A percentile compares a stretch with the other conserved stretches of the same genome.
Evolutionary conservation across 2,113 vertebrate species (phyloP).

Genomic region (Drymodes brunneopygia): DNA sequence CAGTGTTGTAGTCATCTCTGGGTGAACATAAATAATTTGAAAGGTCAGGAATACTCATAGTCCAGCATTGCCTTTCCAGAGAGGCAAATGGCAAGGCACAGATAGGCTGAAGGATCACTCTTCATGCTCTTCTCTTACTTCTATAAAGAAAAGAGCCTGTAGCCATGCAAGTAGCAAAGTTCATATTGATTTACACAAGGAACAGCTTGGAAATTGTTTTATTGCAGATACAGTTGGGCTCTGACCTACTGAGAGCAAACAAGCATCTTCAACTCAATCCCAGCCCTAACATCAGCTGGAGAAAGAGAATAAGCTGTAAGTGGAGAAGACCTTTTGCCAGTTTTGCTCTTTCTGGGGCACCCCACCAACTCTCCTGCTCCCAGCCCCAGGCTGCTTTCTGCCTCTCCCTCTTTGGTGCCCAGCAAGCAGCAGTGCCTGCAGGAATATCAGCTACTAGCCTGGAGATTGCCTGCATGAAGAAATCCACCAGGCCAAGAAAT

Average conservation of each 20-base stretch:
- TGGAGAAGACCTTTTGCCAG: background rate
- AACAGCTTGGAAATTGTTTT: background rate
- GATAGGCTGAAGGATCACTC: fast-evolving
- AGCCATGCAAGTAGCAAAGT: background rate
- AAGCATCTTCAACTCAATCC: background rate
- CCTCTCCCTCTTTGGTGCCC: background rate
- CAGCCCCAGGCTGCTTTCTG: background rate
- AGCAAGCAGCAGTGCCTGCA: background rate
- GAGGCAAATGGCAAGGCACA: background rate
- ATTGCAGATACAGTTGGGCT: background rate
- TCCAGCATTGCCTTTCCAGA: background rate
- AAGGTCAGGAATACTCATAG: background rate
- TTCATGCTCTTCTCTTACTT: background rate
- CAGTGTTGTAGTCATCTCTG: background rate
- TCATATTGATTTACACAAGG: background rate
- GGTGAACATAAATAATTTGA: background rate
- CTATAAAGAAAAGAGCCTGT: too few relatives aligned
- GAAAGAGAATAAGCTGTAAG: background rate
- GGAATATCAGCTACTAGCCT: background rate
- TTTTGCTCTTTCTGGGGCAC: background rate
- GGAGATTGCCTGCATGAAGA: fast-evolving
- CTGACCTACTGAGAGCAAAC: background rate
- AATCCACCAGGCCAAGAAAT: background rate
- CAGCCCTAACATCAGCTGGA: background rate
- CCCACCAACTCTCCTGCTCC: background rate